Base-by-base conservation (phyloP, 2,888 invertebrate genomes). In the Siphonodentalium dalli region DNA sequence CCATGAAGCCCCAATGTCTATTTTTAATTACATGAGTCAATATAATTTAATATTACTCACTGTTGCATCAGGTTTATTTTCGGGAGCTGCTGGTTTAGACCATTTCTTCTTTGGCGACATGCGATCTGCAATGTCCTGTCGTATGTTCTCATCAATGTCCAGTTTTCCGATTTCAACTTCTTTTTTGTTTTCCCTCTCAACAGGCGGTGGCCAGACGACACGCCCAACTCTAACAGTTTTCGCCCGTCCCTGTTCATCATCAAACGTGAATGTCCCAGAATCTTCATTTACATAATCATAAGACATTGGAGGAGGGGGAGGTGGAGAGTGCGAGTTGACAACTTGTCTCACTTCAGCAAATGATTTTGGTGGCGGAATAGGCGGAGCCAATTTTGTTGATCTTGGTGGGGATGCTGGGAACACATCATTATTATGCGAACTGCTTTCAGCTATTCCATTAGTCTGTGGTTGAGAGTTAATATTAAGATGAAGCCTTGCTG, bases 141-240 rank as follows among this genome's bases (percentile, higher is more conserved):
- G 68, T 6, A 74, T 69, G 35, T 72, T 65, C 52, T 80, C 78
- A 52, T 76, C 71, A 54, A 79, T 79, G 43, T 72, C 68, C 37
- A 79, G 56, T 38, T 71, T 66, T 7, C 78, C 77, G 5, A 79
- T 77, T 37, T 72, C 65, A 26, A 64, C 46, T n/a, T 59, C 41
- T 24, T 55, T 24, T 50, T 68, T 92, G 5, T 88, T 87, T 1
- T 88, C 89, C 29, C 79, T 79, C n/a, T 83, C 82, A 51, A 90
- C 89, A 7, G 89, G 88, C 11, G 95, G 95, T 7, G 97, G 96
- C 96, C 96, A 96, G 58, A 84, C 69, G 7, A 79, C 75, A 37
- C 69, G 68, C 5, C 76, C 96, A 48, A 97, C 95, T 27, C 95
- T 85, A 0, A 96, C 94, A 0, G 95, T 96, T 77, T 95, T 93